Evolutionary conservation across 2,113 vertebrate species (phyloP).

Genomic region (Narcine bancroftii): DNA sequence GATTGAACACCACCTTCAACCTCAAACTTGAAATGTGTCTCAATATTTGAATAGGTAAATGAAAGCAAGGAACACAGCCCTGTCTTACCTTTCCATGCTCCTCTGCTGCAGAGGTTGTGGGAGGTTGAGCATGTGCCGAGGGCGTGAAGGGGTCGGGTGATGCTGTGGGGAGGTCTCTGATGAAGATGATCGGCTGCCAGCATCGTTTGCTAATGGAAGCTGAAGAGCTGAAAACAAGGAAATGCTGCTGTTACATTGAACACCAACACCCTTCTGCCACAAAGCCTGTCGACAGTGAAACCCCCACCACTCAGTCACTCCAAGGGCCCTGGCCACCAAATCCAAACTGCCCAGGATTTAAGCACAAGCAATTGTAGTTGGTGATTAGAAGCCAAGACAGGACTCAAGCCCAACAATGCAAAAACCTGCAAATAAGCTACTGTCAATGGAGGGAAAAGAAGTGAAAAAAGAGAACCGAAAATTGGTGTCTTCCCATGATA

Average conservation of each 20-base stretch:
- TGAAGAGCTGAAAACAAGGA: slow-evolving; percentile 62
- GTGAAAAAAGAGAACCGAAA: not conserved
- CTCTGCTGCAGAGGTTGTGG: slow-evolving; percentile 65
- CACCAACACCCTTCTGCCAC: not conserved
- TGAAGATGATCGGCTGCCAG: slow-evolving; percentile 74
- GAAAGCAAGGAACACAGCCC: not conserved
- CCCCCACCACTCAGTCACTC: not conserved
- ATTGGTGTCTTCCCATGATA: not conserved
- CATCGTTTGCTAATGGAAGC: slow-evolving; percentile 78
- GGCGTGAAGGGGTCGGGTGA: slow-evolving; percentile 58
- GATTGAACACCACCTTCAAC: not conserved
- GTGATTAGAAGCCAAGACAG: not conserved
- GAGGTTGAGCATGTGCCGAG: slow-evolving; percentile 73
- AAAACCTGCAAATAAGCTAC: not conserved
- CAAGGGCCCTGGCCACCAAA: not conserved
- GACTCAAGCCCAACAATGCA: not conserved
- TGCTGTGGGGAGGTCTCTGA: slow-evolving; percentile 80
- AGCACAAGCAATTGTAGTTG: not conserved
- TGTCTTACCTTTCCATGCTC: slow-evolving; percentile 77
- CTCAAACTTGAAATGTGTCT: no score
- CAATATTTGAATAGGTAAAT: not conserved
- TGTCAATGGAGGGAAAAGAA: not conserved
- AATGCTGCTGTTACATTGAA: not conserved
- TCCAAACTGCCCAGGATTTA: not conserved
- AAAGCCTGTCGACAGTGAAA: not conserved